A percentile compares a stretch with the other conserved stretches of the same genome.
Evolutionary conservation across 2,888 invertebrate genomes (phyloP).

Genomic region (Neoscelio sp.): DNA sequence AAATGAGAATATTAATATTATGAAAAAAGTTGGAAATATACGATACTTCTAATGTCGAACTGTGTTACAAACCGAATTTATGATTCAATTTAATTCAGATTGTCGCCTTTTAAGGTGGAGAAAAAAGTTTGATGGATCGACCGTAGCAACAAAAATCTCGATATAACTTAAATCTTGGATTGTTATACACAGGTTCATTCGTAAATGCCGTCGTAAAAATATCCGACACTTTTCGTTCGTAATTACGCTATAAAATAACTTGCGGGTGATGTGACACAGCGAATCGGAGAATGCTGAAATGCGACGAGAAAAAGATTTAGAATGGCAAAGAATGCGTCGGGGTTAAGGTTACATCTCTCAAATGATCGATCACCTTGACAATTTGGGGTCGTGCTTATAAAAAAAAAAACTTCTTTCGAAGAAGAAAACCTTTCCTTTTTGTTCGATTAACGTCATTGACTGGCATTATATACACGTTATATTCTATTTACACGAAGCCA

Average conservation of each 20-base stretch:
- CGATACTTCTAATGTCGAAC: too few relatives aligned
- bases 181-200: slow-evolving; percentile 16
- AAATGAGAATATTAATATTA: too few relatives aligned
- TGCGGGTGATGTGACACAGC: slow-evolving; percentile 41
- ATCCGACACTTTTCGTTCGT: slow-evolving; percentile 14
- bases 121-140: too few relatives aligned
- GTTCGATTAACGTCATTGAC: slow-evolving; percentile 1
- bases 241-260: slow-evolving; percentile 23
- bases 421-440: slow-evolving; percentile 19
- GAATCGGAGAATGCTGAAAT: slow-evolving; percentile 34
- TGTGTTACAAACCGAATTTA: too few relatives aligned
- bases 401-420: slow-evolving; percentile 12
- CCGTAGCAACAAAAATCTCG: too few relatives aligned
- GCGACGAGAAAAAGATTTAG: slow-evolving; percentile 43
- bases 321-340: slow-evolving; percentile 48
- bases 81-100: too few relatives aligned
- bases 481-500: background rate
- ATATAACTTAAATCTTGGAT: too few relatives aligned
- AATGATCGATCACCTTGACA: slow-evolving; percentile 63
- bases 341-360: slow-evolving; percentile 46
- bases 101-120: too few relatives aligned
- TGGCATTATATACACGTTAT: background rate
- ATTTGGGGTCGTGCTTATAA: slow-evolving; percentile 36
- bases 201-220: slow-evolving; percentile 8
- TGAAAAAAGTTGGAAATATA: too few relatives aligned